Evolutionary conservation across 2,113 vertebrate genomes (phyloP).

Genomic region (Solenodon paradoxus): DNA sequence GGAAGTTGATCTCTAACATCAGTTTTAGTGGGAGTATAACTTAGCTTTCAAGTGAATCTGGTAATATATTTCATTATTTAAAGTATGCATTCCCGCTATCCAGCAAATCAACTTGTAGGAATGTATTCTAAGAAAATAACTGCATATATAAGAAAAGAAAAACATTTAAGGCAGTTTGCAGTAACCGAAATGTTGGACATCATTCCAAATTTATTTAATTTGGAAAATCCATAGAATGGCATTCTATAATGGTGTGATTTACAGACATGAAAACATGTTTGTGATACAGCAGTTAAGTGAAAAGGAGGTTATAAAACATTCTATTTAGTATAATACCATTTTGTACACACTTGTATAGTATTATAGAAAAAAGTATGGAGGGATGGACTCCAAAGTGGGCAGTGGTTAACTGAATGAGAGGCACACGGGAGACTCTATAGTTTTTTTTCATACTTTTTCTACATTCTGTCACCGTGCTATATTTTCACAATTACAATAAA

Average conservation of each 20-base stretch:
- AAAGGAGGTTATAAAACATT: not conserved
- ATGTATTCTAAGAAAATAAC: not conserved
- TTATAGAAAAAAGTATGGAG: not conserved
- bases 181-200: not conserved
- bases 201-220: not conserved
- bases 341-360: not conserved
- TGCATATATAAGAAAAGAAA: not conserved
- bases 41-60: not conserved
- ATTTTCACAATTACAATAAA: not conserved
- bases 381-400: fast-evolving
- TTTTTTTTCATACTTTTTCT: not conserved
- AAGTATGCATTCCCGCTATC: not conserved
- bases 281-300: fast-evolving
- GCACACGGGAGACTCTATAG: no score
- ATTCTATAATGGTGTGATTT: not conserved
- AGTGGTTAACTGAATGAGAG: not conserved
- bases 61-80: not conserved
- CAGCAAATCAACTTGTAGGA: not conserved
- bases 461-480: not conserved
- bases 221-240: not conserved
- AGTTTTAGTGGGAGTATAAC: not conserved
- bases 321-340: fast-evolving
- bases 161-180: fast-evolving
- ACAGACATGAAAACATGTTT: not conserved
- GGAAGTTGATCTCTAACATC: no score